Percentiles rank a stretch among this genome's conserved stretches.
These are phyloP conservation scores for Aleiodes sp. DNA, from an alignment of 1,140 invertebrate species.

Conservation along the genomic window DNA sequence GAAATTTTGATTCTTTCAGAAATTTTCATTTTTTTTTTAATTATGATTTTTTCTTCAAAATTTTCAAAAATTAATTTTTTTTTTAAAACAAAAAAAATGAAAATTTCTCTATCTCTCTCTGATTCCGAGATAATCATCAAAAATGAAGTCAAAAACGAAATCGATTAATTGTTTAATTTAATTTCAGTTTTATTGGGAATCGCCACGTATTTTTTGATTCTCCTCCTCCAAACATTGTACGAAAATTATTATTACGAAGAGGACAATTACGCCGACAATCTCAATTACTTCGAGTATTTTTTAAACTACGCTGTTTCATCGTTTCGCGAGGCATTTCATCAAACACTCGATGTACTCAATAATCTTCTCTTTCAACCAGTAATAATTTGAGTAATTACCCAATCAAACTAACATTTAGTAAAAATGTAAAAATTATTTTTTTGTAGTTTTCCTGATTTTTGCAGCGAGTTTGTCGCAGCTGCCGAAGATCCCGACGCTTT, in stretches of 20 bases:
- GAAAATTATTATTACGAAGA: constrained; percentile 52
- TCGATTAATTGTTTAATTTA: neutral
- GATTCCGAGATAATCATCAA: constrained; percentile 27
- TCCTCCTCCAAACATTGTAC: constrained; percentile 51
- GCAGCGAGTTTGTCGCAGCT: no score
- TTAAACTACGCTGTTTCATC: constrained; percentile 50
- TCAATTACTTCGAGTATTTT: constrained; percentile 47
- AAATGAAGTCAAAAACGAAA: constrained; percentile 33
- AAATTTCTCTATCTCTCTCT: constrained; percentile 26
- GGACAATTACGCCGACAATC: constrained; percentile 47
- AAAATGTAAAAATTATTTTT: neutral
- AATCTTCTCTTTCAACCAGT: constrained; percentile 50
- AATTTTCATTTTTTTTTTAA: no score
- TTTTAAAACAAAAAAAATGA: no score
- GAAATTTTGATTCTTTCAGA: no score
- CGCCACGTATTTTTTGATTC: constrained; percentile 47
- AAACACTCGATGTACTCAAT: constrained; percentile 42
- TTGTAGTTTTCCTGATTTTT: neutral
- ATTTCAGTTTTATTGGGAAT: constrained; percentile 49
- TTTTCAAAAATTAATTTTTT: no score
- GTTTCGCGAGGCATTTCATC: constrained; percentile 52
- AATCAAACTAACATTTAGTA: neutral
- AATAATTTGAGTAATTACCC: constrained; percentile 34
- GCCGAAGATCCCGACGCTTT: no score
- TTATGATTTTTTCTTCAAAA: no score